Evolutionary conservation across 2,797 vertebrate genomes (phyloP).

Genomic region (Enteromius fasciolatus): DNA sequence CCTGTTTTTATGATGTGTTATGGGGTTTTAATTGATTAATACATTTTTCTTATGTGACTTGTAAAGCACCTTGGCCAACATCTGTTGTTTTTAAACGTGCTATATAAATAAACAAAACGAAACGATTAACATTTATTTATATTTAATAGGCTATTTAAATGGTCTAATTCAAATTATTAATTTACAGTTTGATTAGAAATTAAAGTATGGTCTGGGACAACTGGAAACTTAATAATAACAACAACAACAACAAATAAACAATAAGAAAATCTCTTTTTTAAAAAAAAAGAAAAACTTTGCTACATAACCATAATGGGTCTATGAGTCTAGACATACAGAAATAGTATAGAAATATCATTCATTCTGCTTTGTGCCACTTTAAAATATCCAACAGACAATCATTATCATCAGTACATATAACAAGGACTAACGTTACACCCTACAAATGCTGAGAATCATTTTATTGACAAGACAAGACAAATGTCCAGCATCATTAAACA

Average conservation of each 20-base stretch:
- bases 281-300: neutral
- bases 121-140: neutral
- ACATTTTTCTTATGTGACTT: no score
- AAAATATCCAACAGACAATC: neutral
- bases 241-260: neutral
- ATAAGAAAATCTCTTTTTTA: neutral
- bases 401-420: neutral
- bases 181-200: neutral
- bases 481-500: constrained; percentile 1
- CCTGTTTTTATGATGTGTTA: no score
- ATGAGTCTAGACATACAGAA: neutral
- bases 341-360: neutral
- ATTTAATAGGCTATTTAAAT: neutral
- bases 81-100: no score
- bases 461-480: neutral
- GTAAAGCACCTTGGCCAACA: no score
- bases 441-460: neutral
- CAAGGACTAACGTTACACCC: neutral
- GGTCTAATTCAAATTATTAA: neutral
- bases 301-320: neutral
- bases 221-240: neutral
- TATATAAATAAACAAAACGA: no score
- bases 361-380: neutral
- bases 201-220: neutral
- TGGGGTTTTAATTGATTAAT: no score